Conservation (phyloP, 2,888 invertebrate genomes). For the Drosophila crucigera region DNA sequence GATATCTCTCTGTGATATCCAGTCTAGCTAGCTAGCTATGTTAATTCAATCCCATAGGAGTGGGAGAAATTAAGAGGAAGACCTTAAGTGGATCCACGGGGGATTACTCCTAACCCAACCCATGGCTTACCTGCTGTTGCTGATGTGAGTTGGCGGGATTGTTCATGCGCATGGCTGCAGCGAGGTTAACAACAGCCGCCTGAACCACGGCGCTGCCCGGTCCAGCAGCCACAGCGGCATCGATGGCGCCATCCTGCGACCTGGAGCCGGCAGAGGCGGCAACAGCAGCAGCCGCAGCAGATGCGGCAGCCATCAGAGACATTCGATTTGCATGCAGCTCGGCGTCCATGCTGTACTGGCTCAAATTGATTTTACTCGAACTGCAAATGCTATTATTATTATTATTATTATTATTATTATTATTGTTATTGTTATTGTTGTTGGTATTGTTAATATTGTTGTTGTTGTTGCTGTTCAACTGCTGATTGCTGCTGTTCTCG, state of each 20-base stretch:
- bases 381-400: conserved; percentile 87
- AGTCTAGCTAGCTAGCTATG: neutral
- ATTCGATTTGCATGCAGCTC: conserved; percentile 87
- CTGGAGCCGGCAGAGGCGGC: conserved; percentile 67
- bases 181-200: conserved; percentile 91
- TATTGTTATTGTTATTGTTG: conserved; percentile 86
- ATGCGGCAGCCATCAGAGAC: conserved; percentile 89
- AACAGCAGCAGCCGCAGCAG: conserved; percentile 79
- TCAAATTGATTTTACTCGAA: conserved; percentile 87
- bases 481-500: conserved; percentile 85
- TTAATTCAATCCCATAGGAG: neutral
- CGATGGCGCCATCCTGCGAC: conserved; percentile 78
- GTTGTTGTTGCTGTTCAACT: conserved; percentile 69
- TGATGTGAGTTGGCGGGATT: conserved; percentile 57
- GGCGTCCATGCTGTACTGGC: conserved; percentile 88
- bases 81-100: neutral
- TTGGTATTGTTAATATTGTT: conserved; percentile 86
- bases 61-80: neutral
- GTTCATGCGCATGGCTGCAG: conserved; percentile 91
- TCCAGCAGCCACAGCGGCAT: conserved; percentile 84
- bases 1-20: neutral
- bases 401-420: conserved; percentile 68
- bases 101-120: neutral
- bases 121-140: conserved; percentile 60
- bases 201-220: conserved; percentile 87